Base-by-base conservation (phyloP, 2,888 invertebrate species). In the Metalampra italica region DNA sequence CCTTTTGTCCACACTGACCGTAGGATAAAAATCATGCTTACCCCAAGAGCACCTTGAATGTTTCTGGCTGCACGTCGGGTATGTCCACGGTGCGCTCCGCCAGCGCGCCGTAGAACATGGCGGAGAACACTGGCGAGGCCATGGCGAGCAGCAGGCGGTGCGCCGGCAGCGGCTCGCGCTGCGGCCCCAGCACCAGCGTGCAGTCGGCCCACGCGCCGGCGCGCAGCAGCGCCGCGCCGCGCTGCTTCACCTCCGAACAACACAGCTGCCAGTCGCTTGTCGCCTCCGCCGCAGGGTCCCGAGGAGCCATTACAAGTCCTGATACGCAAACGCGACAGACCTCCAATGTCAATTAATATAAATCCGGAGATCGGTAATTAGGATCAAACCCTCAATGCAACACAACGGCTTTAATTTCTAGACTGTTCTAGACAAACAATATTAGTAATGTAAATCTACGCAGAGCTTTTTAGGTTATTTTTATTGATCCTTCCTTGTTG, bases 101-200 rank as follows among this genome's bases (percentile, higher is more conserved):
- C 9, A 37, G 13, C 12, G 11, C 9, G 0, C 45, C 45, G 29
- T 22, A 29, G 9, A 45, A 45, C 29, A 38, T 37, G 12, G 45
- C 36, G 29, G 15, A 29, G 29, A 45, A 45, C 0, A 45, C 45
- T 4, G 45, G 45, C 9, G 45, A 45, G 12, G 45, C 22, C 45
- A 45, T 45, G 2, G 36, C 22, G 12, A 45, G 36, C n/a, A 45
- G 12, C 29, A 45, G 29, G 9, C 15, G 13, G 12, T 45, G 45
- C 12, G 29, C 45, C 29, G 11, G 3, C 5, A 38, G 4, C 7
- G 1, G 8, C 3, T n/a, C 9, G 11, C 38, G 4, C 11, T 38
- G 9, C 12, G 34, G 22, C 1, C 36, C 44, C 4, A 44, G 14
- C 1, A n/a, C 36, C 9, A 44, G 34, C 0, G 34, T 29, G 29